Conservation (phyloP, 2,888 invertebrate genomes). For the Seira musarum region DNA sequence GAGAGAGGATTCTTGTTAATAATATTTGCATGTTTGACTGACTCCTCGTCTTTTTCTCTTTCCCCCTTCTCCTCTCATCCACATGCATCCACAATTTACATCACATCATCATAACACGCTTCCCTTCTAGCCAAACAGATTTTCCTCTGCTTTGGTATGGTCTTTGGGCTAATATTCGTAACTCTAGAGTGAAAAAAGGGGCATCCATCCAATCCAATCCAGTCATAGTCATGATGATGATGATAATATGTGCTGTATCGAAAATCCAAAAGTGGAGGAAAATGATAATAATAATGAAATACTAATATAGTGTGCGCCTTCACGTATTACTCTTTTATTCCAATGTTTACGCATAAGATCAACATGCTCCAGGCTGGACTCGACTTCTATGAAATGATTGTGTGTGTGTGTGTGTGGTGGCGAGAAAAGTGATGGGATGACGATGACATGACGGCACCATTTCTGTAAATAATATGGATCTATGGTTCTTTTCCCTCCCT, state of each 20-base stretch:
- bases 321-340: slow-evolving; percentile 26
- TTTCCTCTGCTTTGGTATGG: slow-evolving; percentile 28
- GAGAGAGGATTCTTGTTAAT: slow-evolving; percentile 34
- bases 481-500: slow-evolving; percentile 9
- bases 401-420: slow-evolving; percentile 27
- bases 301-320: slow-evolving; percentile 10
- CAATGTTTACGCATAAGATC: slow-evolving; percentile 48
- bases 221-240: too few relatives aligned
- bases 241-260: not conserved
- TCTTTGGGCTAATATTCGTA: not conserved
- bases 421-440: slow-evolving; percentile 54
- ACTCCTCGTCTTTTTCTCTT: slow-evolving; percentile 31
- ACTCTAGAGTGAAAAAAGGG: not conserved
- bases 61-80: slow-evolving; percentile 14
- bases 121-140: slow-evolving; percentile 9
- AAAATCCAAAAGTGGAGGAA: not conserved
- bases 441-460: slow-evolving; percentile 57
- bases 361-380: slow-evolving; percentile 53
- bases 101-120: too few relatives aligned
- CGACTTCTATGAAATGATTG: not conserved
- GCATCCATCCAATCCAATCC: slow-evolving; percentile 33
- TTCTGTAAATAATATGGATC: slow-evolving; percentile 50
- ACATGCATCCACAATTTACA: too few relatives aligned
- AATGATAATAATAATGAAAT: slow-evolving; percentile 11
- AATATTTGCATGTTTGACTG: slow-evolving; percentile 51